These are phyloP conservation scores for Thamnophis elegans DNA, from an alignment of 2,797 vertebrate species.

Conservation along the genomic window DNA sequence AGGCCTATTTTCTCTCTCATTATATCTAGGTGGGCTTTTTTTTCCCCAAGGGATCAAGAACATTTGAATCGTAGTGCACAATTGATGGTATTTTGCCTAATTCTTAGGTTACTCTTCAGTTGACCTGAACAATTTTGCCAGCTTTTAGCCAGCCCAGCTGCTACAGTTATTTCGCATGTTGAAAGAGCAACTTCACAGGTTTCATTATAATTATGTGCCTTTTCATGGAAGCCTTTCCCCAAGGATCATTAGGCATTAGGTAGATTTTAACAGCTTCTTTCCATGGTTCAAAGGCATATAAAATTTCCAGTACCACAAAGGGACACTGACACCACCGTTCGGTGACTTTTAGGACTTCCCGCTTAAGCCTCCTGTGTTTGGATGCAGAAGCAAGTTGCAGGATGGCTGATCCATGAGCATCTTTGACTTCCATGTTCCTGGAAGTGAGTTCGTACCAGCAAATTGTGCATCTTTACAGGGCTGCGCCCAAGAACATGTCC, in stretches of 20 bases:
- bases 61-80: background rate
- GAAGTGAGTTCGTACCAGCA: conserved; percentile 66
- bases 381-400: background rate
- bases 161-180: background rate
- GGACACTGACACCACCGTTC: background rate
- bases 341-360: background rate
- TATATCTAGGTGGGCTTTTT: background rate
- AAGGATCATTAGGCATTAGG: conserved; percentile 33
- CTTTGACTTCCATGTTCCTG: conserved; percentile 47
- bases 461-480: conserved; percentile 66
- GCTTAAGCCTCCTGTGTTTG: background rate
- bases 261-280: conserved; percentile 32
- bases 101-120: background rate
- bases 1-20: background rate
- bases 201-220: conserved; percentile 14
- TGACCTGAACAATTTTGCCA: background rate
- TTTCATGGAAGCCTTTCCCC: background rate
- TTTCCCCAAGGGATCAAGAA: background rate
- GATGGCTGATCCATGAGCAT: background rate
- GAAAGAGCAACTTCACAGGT: background rate
- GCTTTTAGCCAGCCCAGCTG: background rate
- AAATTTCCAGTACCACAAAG: background rate
- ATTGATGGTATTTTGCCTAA: background rate
- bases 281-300: background rate
- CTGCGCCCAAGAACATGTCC: conserved; percentile 50